These are phyloP conservation scores for Acholoe squamosa DNA, from an alignment of 2,888 invertebrate genomes.

Conservation along the genomic window DNA sequence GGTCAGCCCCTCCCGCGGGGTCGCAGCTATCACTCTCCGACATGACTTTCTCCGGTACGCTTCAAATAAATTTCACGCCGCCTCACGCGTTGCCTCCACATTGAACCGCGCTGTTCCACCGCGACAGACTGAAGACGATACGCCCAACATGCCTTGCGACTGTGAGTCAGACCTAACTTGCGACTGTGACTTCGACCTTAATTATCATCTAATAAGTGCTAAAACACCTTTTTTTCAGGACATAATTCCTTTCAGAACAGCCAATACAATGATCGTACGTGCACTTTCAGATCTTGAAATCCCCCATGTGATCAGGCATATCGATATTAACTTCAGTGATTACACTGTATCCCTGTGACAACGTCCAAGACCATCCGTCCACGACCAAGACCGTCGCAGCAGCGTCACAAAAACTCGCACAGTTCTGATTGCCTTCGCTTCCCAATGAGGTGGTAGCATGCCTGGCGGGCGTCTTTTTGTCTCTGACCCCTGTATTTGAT, in stretches of 20 bases:
- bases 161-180: no score
- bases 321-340: no score
- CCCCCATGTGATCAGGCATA: no score
- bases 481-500: slow-evolving; percentile 50
- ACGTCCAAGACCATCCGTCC: neutral
- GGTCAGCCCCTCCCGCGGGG: neutral
- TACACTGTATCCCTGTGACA: no score
- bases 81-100: neutral
- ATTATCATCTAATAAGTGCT: no score
- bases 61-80: slow-evolving; percentile 48
- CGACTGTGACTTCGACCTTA: no score
- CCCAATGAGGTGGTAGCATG: slow-evolving; percentile 41
- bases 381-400: neutral
- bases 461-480: slow-evolving; percentile 9
- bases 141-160: no score
- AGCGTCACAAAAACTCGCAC: neutral
- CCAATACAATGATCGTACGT: no score
- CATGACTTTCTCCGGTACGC: slow-evolving; percentile 27
- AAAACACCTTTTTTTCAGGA: no score
- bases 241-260: no score
- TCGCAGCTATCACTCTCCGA: slow-evolving; percentile 38
- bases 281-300: no score
- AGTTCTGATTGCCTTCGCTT: neutral
- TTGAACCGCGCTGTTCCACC: neutral
- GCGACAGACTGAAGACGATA: no score